Base-by-base conservation (phyloP, 1,140 invertebrate genomes). In the Parasteatoda tepidariorum region DNA sequence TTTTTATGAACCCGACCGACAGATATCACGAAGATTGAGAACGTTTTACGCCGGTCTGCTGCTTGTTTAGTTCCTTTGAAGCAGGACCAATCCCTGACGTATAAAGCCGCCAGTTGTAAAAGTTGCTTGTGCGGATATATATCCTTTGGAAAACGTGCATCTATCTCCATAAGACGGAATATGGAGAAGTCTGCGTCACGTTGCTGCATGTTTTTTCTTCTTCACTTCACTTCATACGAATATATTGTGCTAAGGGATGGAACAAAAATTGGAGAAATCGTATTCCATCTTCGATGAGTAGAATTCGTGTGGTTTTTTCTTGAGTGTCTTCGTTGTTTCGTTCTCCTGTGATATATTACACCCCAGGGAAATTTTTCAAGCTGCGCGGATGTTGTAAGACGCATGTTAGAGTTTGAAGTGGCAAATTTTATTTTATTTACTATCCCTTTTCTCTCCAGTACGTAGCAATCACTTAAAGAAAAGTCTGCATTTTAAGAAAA, bases 291-390 rank as follows among this genome's bases (percentile, higher is more conserved):
- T 28, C 34, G 38, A 22, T 22, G n/a, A 34, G 33, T 34, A 67
- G 33, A 13, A 33, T 34, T 67, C 64, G n/a, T 67, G 64, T 13
- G 64, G 64, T 67, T 67, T 67, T 22, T 34, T 15, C 64, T 26
- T n/a, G 30, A 62, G 64, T 24, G 64, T 34, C 64, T 67, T 67
- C 33, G n/a, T 26, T 70, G 67, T 59, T 59, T 26, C n/a, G 2
- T 22, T 59, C n/a, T 59, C 18, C n/a, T 9, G 67, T 70, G 67
- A 70, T 70, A 54, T 70, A 70, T 70, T 54, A 70, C n/a, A 9
- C 67, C 34, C 67, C 0, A 28, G 67, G 67, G 67, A 70, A 70
- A 70, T 70, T 70, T 33, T 70, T 54, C 26, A n/a, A n/a, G n/a
- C n/a, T n/a, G n/a, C n/a, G n/a, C n/a, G n/a, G n/a, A n/a, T n/a